phyloP scores from a whole-genome alignment of 1,140 invertebrate species.

The Plodia interpunctella region DNA sequence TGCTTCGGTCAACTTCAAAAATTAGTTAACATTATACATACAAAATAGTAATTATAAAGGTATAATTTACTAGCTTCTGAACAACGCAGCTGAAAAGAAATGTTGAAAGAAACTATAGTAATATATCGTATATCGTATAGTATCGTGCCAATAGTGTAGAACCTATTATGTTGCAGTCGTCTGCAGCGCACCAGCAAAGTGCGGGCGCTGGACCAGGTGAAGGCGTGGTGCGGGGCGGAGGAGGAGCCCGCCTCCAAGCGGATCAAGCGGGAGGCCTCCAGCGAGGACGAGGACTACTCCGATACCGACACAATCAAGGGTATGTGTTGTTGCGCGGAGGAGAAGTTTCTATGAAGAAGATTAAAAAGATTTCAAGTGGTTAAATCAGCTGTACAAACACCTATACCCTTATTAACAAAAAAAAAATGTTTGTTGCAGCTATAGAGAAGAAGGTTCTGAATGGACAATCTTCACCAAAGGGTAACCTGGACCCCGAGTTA shows the following conservation, averaged over 20 bases:
- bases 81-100: too few relatives aligned
- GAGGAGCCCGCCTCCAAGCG: constrained; percentile 57
- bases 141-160: too few relatives aligned
- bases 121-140: too few relatives aligned
- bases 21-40: too few relatives aligned
- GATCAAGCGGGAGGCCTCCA: constrained; percentile 53
- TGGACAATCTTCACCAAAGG: constrained; percentile 60
- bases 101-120: too few relatives aligned
- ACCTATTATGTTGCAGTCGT: constrained; percentile 69
- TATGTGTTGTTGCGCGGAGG: constrained; percentile 12
- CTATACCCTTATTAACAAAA: not conserved
- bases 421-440: constrained; percentile 21
- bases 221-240: constrained; percentile 87
- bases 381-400: not conserved
- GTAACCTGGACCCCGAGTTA: constrained; percentile 63
- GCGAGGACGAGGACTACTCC: constrained; percentile 60
- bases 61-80: too few relatives aligned
- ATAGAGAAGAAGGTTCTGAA: constrained; percentile 60
- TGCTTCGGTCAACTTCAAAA: too few relatives aligned
- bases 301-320: constrained; percentile 41
- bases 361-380: too few relatives aligned
- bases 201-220: constrained; percentile 89
- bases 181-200: constrained; percentile 87
- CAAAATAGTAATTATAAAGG: too few relatives aligned
- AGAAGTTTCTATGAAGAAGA: constrained; percentile 74